These are phyloP conservation scores for Macrophya alboannulata DNA, from an alignment of 2,888 invertebrate genomes.

Conservation along the genomic window DNA sequence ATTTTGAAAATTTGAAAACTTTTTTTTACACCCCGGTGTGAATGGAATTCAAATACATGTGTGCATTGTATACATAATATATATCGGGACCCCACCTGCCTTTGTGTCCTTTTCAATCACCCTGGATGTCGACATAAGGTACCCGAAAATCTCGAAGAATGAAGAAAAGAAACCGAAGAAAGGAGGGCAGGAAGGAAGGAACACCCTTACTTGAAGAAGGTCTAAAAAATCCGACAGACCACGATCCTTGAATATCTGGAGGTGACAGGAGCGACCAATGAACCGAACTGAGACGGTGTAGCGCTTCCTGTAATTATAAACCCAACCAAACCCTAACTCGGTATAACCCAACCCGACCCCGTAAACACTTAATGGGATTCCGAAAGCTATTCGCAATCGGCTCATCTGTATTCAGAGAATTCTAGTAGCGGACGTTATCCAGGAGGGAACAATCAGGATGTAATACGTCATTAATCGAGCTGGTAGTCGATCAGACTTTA, in stretches of 20 bases:
- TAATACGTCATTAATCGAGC: constrained; percentile 49
- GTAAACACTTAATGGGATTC: constrained; percentile 54
- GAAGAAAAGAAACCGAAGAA: constrained; percentile 55
- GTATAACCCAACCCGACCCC: constrained; percentile 22
- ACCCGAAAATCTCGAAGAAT: constrained; percentile 2
- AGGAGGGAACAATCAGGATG: constrained; percentile 47
- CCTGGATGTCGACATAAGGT: background rate
- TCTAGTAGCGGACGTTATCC: constrained; percentile 26
- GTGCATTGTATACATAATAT: background rate
- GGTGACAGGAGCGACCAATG: constrained; percentile 10
- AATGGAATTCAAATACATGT: background rate
- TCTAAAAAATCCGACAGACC: constrained; percentile 14
- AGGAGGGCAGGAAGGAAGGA: constrained; percentile 10
- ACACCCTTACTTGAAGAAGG: constrained; percentile 15
- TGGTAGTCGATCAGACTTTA: background rate
- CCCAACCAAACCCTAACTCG: constrained; percentile 25
- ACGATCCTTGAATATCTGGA: constrained; percentile 20
- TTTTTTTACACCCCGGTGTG: background rate
- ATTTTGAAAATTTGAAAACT: background rate
- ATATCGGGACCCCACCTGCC: background rate
- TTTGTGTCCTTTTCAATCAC: constrained; percentile 30
- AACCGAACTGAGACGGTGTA: constrained; percentile 44
- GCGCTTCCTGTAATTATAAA: constrained; percentile 56
- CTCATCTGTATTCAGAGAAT: constrained; percentile 57
- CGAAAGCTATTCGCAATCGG: constrained; percentile 52